Evolutionary conservation across 2,797 vertebrate genomes (phyloP), one percentile per base, ranked within the genome.

Genomic region (Monodelphis domestica): DNA sequence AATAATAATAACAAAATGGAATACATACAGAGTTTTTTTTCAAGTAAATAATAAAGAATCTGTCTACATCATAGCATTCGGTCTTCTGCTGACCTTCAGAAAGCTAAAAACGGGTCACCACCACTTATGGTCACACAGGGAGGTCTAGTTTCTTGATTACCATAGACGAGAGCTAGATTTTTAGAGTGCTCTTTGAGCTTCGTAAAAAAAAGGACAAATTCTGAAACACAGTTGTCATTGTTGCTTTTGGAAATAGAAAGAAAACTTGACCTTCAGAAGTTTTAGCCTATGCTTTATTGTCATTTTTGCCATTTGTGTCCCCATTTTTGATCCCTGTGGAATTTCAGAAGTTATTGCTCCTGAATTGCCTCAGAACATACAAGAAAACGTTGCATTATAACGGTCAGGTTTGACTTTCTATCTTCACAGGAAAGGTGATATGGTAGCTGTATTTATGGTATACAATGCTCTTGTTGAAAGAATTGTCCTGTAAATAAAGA

Each of bases 161-260:
- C n/a, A 14, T 70, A 70, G 63, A 70, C 14, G 70, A 38, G 63
- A 38, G 63, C 4, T 3, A 56, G 59, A 88, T n/a, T 90, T 1
- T 28, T 90, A 95, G 14, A 50, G 29, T 38, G 12, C 3, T 45
- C 95, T 70, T 89, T 95, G 2, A 93, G 84, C 87, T 89, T 15
- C 33, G 9, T 29, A 4, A 30, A 5, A 90, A 51, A 51, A 51
- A 52, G 50, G 45, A 5, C 10, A 52, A 30, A 33, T 2, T 50
- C 52, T 90, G 57, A 24, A 51, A 52, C 17, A 53, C 55, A 53
- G 1, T 90, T 38, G 33, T 89, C 55, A 56, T 45, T 17, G 30
- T 92, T 89, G 15, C 24, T 4, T 88, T 95, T 95, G 51, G 38
- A 78, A 90, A 84, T 87, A 30, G 93, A 91, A 38, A 14, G 12